These are phyloP conservation scores for Macrocentrus cingulum DNA, from an alignment of 1,140 invertebrate species.

Conservation along the genomic window DNA sequence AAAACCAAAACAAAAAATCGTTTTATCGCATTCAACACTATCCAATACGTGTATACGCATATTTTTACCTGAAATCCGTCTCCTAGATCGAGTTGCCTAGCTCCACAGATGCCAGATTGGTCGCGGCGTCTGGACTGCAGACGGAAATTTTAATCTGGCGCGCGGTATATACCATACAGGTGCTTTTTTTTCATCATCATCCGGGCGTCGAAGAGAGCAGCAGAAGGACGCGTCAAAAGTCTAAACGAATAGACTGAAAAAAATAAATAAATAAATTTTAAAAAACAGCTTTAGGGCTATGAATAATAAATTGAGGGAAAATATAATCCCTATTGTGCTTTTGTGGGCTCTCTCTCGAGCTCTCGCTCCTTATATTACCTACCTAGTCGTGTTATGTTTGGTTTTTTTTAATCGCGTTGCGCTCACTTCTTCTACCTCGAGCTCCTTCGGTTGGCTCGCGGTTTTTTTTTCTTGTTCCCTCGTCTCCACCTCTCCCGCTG, in stretches of 20 bases:
- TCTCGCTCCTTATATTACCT: conserved; percentile 5
- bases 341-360: not conserved
- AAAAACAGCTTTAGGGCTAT: too few relatives aligned
- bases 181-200: not conserved
- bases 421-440: not conserved
- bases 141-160: not conserved
- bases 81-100: too few relatives aligned
- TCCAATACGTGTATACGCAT: too few relatives aligned
- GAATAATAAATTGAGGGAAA: conserved; percentile 23
- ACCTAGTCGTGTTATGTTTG: not conserved
- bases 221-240: not conserved
- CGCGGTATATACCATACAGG: too few relatives aligned
- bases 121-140: too few relatives aligned
- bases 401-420: conserved; percentile 5
- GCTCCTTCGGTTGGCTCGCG: conserved; percentile 5
- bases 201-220: not conserved
- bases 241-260: not conserved
- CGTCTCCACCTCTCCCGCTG: conserved; percentile 20
- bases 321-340: conserved; percentile 7
- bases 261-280: too few relatives aligned
- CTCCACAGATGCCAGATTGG: too few relatives aligned
- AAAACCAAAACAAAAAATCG: too few relatives aligned
- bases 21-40: too few relatives aligned
- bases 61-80: too few relatives aligned
- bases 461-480: conserved; percentile 19